Evolutionary conservation across 2,797 vertebrate genomes (phyloP).

Genomic region (Syngnathus acus): DNA sequence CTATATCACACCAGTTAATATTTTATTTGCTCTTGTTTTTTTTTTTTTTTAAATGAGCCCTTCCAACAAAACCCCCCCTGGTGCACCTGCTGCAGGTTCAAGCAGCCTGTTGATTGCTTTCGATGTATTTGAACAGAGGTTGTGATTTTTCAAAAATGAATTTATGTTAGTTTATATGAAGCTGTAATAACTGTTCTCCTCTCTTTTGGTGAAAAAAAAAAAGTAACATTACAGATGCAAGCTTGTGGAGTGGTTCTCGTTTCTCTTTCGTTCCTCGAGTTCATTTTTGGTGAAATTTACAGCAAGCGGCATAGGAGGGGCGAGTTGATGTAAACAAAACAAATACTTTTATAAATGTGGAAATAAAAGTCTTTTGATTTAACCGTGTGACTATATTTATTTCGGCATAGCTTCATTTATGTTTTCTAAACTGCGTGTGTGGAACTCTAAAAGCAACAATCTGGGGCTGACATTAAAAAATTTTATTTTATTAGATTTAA

Average conservation of each 20-base stretch:
- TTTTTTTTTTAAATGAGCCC: background rate
- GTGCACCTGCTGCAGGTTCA: background rate
- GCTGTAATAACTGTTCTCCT: background rate
- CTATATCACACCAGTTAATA: too few relatives aligned
- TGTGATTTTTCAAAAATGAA: constrained; percentile 7
- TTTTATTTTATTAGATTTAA: too few relatives aligned
- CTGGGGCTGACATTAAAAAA: too few relatives aligned
- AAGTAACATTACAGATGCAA: constrained; percentile 81
- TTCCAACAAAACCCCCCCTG: background rate
- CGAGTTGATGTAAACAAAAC: constrained; percentile 67
- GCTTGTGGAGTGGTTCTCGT: constrained; percentile 92
- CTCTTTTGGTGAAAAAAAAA: constrained; percentile 50
- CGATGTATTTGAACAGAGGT: background rate
- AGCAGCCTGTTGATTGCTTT: constrained; percentile 7
- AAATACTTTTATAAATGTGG: constrained; percentile 83
- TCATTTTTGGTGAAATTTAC: constrained; percentile 17
- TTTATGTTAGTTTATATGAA: constrained; percentile 10
- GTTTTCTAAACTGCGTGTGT: background rate
- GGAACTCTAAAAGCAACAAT: background rate
- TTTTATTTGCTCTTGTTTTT: background rate
- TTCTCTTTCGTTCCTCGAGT: constrained; percentile 69
- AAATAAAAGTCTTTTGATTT: constrained; percentile 92
- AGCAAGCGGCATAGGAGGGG: constrained; percentile 33
- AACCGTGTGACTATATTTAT: constrained; percentile 18
- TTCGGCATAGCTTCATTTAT: background rate